Percentiles rank a stretch among this genome's conserved stretches.
phyloP scores from a whole-genome alignment of 2,888 invertebrate species.

The Abrostola triplasia region DNA sequence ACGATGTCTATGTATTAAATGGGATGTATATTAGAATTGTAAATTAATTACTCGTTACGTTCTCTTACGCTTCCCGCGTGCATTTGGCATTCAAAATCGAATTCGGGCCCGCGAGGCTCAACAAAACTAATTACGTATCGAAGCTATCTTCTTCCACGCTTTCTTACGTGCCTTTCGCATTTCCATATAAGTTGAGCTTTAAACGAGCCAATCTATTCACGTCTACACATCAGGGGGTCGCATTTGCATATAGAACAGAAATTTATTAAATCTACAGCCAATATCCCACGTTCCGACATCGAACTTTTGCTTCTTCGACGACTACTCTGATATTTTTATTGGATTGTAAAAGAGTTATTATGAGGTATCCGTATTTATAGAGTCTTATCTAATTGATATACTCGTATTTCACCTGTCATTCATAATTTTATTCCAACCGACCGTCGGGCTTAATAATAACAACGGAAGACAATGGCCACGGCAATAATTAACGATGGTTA shows the following conservation, averaged over 20 bases:
- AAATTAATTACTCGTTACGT: conserved; percentile 77
- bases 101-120: conserved; percentile 77
- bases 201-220: conserved; percentile 89
- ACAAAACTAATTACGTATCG: conserved; percentile 88
- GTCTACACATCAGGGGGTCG: conserved; percentile 88
- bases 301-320: conserved; percentile 83
- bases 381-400: conserved; percentile 36
- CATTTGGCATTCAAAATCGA: conserved; percentile 78
- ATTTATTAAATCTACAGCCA: conserved; percentile 89
- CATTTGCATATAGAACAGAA: conserved; percentile 89
- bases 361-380: conserved; percentile 50
- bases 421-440: conserved; percentile 11
- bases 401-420: conserved; percentile 3
- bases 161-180: conserved; percentile 88
- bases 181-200: conserved; percentile 89
- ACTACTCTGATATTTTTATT: conserved; percentile 79
- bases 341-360: conserved; percentile 70
- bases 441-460: conserved; percentile 25
- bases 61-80: conserved; percentile 67
- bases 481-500: conserved; percentile 49
- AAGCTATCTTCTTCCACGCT: conserved; percentile 85
- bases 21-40: conserved; percentile 75
- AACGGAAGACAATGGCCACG: conserved; percentile 38
- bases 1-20: conserved; percentile 64
- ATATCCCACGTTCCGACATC: conserved; percentile 86